Evolutionary conservation across 2,113 vertebrate genomes (phyloP), one percentile per base, ranked within the genome.

Genomic region (Rhipidura dahli): DNA sequence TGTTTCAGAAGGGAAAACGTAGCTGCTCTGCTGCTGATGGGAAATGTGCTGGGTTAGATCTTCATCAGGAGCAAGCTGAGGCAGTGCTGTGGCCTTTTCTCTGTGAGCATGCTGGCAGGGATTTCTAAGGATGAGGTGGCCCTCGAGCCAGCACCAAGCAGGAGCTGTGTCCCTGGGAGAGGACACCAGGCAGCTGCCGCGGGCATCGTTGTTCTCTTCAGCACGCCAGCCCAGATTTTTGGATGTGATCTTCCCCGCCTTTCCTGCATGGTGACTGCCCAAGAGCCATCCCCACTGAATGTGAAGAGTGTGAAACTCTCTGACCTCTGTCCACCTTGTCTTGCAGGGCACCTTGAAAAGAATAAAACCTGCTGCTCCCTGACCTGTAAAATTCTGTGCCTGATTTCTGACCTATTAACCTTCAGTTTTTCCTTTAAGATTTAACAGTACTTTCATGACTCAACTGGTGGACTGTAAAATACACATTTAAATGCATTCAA

Each of bases 401-500:
- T 83, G 86, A 95, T 95, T 96, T 96, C 96, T 96, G 96, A 94
- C 86, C 87, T 85, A 31, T 79, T 94, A 91, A 87, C 90, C 78
- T 92, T 60, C 76, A 42, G 69, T 69, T 80, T 97, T 84, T 78
- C 86, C 73, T 96, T 81, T 42, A 44, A 89, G 92, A 95, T 88
- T 95, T 96, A 77, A 56, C 68, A 54, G 86, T n/a, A 91, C 72
- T 85, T 97, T 70, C 49, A 80, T 64, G 42, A 93, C 95, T 94
- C 94, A 89, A 94, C 90, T 30, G 30, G 69, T 10, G 7, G 87
- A 95, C 97, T 95, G 93, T 96, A 95, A 97, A 97, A 97, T 89
- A 89, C 95, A 81, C 92, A 86, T 93, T 97, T 92, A 94, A 96
- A 96, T 95, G 96, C 94, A 94, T 96, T 92, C 96, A 80, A 87